phyloP scores from a whole-genome alignment of 1,140 invertebrate species.

The Brachionus angularis region DNA sequence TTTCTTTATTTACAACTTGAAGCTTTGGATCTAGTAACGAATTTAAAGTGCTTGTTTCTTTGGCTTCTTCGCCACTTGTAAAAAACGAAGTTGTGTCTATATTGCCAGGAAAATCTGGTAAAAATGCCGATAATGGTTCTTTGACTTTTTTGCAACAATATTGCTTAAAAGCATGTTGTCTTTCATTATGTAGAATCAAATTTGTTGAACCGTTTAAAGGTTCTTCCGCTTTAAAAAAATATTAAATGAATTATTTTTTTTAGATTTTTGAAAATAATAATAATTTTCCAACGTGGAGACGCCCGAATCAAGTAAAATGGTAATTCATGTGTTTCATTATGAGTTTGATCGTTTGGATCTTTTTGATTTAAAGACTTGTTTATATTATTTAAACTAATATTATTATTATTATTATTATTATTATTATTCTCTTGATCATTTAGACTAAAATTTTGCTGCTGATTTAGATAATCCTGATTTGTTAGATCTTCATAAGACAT shows the following conservation, averaged over 20 bases:
- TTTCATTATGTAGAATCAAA: conserved; percentile 37
- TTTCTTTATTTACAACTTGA: conserved; percentile 34
- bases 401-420: too few species aligned
- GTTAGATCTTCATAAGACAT: conserved; percentile 24
- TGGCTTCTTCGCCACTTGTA: conserved; percentile 13
- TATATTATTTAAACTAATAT: too few species aligned
- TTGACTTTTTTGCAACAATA: conserved; percentile 44
- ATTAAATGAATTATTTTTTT: not conserved
- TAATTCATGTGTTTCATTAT: conserved; percentile 13
- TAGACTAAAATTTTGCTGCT: not conserved
- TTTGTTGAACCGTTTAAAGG: conserved; percentile 28
- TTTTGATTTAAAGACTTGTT: too few species aligned
- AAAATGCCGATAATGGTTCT: conserved; percentile 39
- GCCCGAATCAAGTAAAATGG: conserved; percentile 22
- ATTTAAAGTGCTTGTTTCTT: conserved; percentile 35
- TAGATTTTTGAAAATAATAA: too few species aligned
- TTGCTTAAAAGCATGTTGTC: conserved; percentile 41
- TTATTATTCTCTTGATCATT: too few species aligned
- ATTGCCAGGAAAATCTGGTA: conserved; percentile 41
- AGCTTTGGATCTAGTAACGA: conserved; percentile 26
- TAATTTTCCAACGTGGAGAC: conserved; percentile 28
- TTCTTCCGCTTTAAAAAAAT: conserved; percentile 22
- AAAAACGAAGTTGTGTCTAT: conserved; percentile 30
- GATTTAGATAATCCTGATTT: conserved; percentile 8
- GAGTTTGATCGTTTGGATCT: not conserved